Conservation (phyloP, 1,140 invertebrate genomes). For the Eriosoma lanigerum region DNA sequence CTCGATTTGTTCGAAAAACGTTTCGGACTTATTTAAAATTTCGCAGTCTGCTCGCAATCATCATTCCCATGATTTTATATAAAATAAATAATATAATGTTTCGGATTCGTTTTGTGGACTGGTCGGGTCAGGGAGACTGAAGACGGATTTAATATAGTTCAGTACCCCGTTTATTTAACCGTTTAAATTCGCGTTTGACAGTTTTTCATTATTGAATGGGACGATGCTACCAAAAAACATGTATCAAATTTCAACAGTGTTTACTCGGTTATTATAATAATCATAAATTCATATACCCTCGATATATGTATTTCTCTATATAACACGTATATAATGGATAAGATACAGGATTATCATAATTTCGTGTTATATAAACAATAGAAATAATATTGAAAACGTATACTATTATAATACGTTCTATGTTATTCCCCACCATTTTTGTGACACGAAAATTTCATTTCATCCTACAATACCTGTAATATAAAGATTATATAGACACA, state of each 20-base stretch:
- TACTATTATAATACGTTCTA: no score
- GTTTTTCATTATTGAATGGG: background rate
- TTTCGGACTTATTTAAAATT: background rate
- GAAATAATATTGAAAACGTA: no score
- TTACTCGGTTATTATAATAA: background rate
- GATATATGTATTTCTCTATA: no score
- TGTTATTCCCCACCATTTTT: no score
- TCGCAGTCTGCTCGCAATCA: background rate
- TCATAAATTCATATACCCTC: background rate
- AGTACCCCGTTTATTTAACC: no score
- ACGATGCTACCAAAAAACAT: background rate
- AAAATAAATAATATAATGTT: background rate
- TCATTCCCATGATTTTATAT: no score
- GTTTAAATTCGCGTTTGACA: no score
- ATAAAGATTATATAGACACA: no score
- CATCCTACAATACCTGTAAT: no score
- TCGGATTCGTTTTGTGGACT: background rate
- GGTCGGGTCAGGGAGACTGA: no score
- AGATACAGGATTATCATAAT: background rate
- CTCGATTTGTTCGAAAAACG: slow-evolving; percentile 7
- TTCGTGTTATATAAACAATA: no score
- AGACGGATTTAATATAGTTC: background rate
- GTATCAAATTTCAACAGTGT: background rate
- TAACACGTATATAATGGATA: background rate
- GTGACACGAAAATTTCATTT: no score